Conservation (phyloP, 2,113 vertebrate genomes). For the Merops nubicus region DNA sequence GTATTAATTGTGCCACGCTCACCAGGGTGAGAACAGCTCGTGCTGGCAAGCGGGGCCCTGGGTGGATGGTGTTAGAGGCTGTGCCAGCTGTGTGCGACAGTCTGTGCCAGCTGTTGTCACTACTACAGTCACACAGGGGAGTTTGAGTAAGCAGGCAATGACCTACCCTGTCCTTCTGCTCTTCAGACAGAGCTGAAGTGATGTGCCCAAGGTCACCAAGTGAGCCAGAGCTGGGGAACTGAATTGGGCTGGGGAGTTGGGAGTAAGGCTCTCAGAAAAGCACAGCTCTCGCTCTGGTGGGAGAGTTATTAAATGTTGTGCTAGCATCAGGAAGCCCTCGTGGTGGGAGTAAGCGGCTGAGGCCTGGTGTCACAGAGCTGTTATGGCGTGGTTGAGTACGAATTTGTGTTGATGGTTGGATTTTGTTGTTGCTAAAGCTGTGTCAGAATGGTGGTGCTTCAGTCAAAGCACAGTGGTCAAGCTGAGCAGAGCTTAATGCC, state of each 20-base stretch:
- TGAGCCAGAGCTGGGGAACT: rapidly evolving
- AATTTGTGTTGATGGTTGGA: rapidly evolving
- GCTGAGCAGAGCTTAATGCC: neutral
- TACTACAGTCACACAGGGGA: neutral
- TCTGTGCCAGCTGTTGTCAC: neutral
- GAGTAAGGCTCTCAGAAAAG: neutral
- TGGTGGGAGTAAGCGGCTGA: neutral
- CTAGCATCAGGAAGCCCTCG: neutral
- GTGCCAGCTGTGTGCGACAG: neutral
- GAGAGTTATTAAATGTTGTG: neutral
- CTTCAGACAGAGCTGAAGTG: neutral
- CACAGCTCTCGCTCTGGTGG: neutral
- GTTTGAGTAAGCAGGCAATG: neutral
- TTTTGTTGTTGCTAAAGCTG: neutral
- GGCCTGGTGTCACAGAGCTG: neutral
- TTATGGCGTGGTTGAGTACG: too few species aligned
- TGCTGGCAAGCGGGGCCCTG: neutral
- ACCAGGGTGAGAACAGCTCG: rapidly evolving
- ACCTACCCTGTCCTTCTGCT: neutral
- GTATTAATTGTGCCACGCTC: rapidly evolving
- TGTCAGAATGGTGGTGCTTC: neutral
- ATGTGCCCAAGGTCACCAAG: rapidly evolving
- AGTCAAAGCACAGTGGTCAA: neutral
- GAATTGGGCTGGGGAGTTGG: neutral
- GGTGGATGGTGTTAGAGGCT: neutral